Percentiles rank a stretch among this genome's conserved stretches.
These are phyloP conservation scores for Paelopatides confundens DNA, from an alignment of 53 echinoderm and acorn worm genomes.

Conservation along the genomic window DNA sequence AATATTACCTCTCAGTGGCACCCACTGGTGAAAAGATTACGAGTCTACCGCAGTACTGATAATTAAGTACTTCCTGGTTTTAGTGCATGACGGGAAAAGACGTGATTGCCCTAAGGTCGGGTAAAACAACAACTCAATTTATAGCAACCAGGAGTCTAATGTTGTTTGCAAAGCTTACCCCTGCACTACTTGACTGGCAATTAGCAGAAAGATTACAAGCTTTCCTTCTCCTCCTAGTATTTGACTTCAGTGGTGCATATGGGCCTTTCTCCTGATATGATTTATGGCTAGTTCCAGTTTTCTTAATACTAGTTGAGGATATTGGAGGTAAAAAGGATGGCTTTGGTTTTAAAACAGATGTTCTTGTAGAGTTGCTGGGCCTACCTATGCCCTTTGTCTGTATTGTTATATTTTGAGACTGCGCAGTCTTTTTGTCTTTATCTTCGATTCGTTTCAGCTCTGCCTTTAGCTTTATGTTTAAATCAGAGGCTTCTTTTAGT, in stretches of 20 bases:
- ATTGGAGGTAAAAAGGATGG: slow-evolving; percentile 8
- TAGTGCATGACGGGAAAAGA: too few species aligned
- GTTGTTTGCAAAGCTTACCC: slow-evolving; percentile 24
- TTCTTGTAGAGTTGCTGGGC: not conserved
- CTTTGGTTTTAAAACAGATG: not conserved
- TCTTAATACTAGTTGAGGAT: not conserved
- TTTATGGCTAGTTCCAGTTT: not conserved
- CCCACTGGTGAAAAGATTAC: too few species aligned
- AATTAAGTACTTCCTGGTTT: not conserved
- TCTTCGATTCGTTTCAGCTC: slow-evolving; percentile 46
- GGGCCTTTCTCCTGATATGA: not conserved
- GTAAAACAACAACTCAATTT: too few species aligned
- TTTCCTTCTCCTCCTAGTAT: not conserved
- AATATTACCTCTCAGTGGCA: too few species aligned
- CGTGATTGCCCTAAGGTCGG: too few species aligned
- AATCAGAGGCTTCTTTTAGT: slow-evolving; percentile 39
- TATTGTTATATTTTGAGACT: not conserved
- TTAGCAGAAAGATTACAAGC: too few species aligned
- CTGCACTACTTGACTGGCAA: slow-evolving; percentile 11
- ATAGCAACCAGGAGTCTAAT: too few species aligned
- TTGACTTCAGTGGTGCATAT: slow-evolving; percentile 5
- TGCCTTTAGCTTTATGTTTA: slow-evolving; percentile 56
- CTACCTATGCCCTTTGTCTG: not conserved
- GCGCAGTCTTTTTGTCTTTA: not conserved
- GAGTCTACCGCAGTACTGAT: not conserved